A percentile compares a stretch with the other conserved stretches of the same genome.
phyloP scores from a whole-genome alignment of 2,888 invertebrate species.

The Agrochola litura region DNA sequence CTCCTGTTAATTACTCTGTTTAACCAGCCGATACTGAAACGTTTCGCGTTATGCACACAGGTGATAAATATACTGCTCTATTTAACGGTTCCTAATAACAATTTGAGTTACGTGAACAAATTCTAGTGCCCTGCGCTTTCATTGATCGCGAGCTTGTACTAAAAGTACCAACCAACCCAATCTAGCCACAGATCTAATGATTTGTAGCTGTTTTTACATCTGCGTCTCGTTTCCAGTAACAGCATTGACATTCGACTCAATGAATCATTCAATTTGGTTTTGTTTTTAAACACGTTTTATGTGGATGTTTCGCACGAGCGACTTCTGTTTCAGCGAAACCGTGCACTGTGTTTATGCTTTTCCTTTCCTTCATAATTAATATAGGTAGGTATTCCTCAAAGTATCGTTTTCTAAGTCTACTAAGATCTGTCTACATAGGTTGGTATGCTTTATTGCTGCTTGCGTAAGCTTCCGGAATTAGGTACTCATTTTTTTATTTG shows the following conservation, averaged over 20 bases:
- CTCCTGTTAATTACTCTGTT: conserved; percentile 48
- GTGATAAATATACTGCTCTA: conserved; percentile 47
- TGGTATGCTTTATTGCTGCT: neutral
- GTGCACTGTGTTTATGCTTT: conserved; percentile 23
- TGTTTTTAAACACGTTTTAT: conserved; percentile 51
- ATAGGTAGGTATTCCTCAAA: neutral
- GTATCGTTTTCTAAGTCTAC: neutral
- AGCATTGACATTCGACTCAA: conserved; percentile 57
- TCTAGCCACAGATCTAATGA: conserved; percentile 29
- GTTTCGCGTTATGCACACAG: conserved; percentile 28
- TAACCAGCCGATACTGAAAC: conserved; percentile 29
- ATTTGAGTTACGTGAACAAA: conserved; percentile 5
- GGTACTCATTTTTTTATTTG: neutral
- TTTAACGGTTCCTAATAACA: conserved; percentile 17
- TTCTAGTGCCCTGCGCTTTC: neutral
- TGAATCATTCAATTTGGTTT: conserved; percentile 60
- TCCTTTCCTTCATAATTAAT: conserved; percentile 1
- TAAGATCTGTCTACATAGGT: neutral
- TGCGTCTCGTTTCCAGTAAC: conserved; percentile 44
- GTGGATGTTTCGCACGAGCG: conserved; percentile 50
- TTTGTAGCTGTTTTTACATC: conserved; percentile 54
- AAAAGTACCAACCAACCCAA: conserved; percentile 1
- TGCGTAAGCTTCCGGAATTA: neutral
- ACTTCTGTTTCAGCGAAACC: conserved; percentile 39
- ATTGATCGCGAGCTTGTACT: neutral